Conservation (phyloP, 2,113 vertebrate species). For the Athene noctua region DNA sequence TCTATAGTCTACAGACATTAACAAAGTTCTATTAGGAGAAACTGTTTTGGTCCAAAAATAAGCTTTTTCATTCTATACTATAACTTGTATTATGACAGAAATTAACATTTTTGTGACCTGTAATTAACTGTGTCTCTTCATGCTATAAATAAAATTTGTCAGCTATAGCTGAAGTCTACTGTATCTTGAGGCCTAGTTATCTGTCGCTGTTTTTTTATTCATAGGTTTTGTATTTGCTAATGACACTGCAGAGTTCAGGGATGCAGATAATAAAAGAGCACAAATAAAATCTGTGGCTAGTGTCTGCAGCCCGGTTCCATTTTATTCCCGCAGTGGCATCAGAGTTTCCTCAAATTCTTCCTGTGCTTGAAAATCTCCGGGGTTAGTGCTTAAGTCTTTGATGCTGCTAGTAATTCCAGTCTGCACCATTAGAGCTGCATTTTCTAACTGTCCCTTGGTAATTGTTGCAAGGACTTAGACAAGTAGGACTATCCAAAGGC, state of each 20-base stretch:
- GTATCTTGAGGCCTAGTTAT: background rate
- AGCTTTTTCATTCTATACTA: background rate
- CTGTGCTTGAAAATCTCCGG: slow-evolving; percentile 1
- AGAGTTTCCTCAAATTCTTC: slow-evolving; percentile 27
- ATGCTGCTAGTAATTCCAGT: slow-evolving; percentile 67
- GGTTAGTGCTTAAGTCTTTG: slow-evolving; percentile 31
- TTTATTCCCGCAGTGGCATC: background rate
- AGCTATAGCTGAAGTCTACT: background rate
- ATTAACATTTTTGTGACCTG: slow-evolving; percentile 11
- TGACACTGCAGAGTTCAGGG: background rate
- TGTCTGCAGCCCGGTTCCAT: background rate
- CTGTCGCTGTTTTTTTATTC: background rate
- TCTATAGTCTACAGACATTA: background rate
- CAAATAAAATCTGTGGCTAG: background rate
- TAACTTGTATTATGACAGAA: slow-evolving; percentile 5
- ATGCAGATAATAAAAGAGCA: background rate
- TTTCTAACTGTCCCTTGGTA: slow-evolving; percentile 69
- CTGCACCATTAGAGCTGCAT: slow-evolving; percentile 62
- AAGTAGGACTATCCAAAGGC: slow-evolving; percentile 78
- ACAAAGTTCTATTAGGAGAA: background rate
- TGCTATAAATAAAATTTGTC: background rate
- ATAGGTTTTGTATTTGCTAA: background rate
- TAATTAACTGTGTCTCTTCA: background rate
- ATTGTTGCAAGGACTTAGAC: slow-evolving; percentile 73
- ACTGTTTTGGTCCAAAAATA: background rate